A percentile compares a stretch with the other conserved stretches of the same genome.
Conservation (phyloP, 2,113 vertebrate genomes). For the Mesoclemmys tuberculata region DNA sequence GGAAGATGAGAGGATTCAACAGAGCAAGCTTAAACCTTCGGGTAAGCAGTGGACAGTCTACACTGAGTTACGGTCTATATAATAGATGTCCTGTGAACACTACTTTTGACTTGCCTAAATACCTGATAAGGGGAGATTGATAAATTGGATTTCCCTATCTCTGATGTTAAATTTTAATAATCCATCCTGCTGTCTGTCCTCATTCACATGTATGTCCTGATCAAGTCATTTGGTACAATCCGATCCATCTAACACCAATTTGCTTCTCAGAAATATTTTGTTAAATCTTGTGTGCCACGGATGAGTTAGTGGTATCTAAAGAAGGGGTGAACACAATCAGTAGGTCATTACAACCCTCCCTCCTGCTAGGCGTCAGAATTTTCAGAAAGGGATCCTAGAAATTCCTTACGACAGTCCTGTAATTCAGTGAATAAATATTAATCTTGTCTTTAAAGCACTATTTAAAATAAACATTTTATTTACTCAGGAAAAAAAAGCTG, state of each 20-base stretch:
- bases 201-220: too few species aligned
- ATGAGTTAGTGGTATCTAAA: not conserved
- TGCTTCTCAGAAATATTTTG: accelerated
- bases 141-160: too few species aligned
- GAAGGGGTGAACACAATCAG: accelerated
- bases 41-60: too few species aligned
- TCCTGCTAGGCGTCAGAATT: not conserved
- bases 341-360: not conserved
- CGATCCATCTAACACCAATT: not conserved
- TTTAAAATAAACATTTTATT: not conserved
- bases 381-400: not conserved
- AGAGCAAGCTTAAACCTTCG: too few species aligned
- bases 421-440: not conserved
- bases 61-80: too few species aligned
- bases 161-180: too few species aligned
- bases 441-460: not conserved
- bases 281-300: not conserved
- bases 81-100: too few species aligned
- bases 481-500: not conserved
- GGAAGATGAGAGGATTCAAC: too few species aligned
- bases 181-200: too few species aligned
- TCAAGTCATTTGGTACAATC: not conserved
- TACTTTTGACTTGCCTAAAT: too few species aligned
- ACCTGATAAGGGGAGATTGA: too few species aligned
- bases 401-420: not conserved